phyloP scores from a whole-genome alignment of 2,113 vertebrate species.

The Nothobranchius furzeri region DNA sequence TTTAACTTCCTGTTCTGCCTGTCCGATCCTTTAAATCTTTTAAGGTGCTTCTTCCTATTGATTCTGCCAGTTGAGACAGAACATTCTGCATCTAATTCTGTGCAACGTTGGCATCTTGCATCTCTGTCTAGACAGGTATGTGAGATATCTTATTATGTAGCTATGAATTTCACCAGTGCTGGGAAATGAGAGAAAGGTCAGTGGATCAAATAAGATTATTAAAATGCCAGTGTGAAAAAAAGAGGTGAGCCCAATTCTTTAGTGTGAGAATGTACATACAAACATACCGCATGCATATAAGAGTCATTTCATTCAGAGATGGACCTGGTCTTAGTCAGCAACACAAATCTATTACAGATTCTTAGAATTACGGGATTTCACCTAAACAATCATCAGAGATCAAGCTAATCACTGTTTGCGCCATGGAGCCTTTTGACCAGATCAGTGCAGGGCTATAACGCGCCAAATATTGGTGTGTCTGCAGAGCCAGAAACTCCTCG shows the following conservation, averaged over 20 bases:
- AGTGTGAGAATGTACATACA: constrained; percentile 12
- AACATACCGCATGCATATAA: constrained; percentile 10
- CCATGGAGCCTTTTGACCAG: no score
- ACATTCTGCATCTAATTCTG: constrained; percentile 37
- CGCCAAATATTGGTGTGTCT: no score
- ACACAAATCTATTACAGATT: neutral
- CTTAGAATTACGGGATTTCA: no score
- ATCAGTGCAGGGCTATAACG: no score
- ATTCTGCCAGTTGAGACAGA: constrained; percentile 24
- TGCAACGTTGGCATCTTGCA: constrained; percentile 26
- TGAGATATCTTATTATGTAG: constrained; percentile 55
- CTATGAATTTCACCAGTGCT: constrained; percentile 32
- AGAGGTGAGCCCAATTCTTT: constrained; percentile 24
- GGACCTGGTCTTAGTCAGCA: neutral
- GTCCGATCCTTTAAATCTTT: constrained; percentile 62
- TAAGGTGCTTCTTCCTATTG: constrained; percentile 43
- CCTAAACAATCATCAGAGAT: no score
- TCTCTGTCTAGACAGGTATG: constrained; percentile 28
- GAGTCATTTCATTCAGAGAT: constrained; percentile 9
- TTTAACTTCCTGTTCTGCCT: constrained; percentile 22
- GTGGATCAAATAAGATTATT: constrained; percentile 53
- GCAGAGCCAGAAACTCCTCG: no score
- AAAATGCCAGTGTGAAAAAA: constrained; percentile 43
- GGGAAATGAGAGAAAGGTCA: constrained; percentile 61
- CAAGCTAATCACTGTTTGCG: no score